phyloP scores from a whole-genome alignment of 2,888 invertebrate species.

The Drosophila histrio region DNA sequence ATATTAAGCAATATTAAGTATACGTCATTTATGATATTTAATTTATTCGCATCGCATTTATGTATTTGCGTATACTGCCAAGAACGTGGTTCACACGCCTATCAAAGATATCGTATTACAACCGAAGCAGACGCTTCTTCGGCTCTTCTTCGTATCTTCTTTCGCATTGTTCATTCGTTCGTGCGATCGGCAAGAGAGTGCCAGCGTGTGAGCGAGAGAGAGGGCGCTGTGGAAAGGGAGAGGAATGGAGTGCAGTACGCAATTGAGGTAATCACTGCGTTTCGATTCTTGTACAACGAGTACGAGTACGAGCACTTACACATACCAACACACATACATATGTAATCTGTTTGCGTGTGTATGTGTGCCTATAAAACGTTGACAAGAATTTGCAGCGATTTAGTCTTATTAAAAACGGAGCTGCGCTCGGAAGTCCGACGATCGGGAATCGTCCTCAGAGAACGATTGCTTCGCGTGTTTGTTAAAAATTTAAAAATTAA shows the following conservation, averaged over 20 bases:
- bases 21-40: background rate
- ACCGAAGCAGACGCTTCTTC: background rate
- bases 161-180: background rate
- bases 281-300: conserved; percentile 20
- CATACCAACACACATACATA: background rate
- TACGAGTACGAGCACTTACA: conserved; percentile 4
- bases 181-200: conserved; percentile 1
- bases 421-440: conserved; percentile 45
- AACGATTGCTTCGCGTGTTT: conserved; percentile 1
- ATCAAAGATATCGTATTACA: conserved; percentile 3
- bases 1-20: conserved; percentile 2
- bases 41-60: too few species aligned
- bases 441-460: background rate
- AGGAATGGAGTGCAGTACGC: conserved; percentile 10
- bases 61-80: too few species aligned
- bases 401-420: conserved; percentile 65
- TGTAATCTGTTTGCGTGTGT: conserved; percentile 25
- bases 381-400: conserved; percentile 64
- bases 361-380: conserved; percentile 66
- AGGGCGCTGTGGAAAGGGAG: background rate
- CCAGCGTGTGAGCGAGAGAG: background rate
- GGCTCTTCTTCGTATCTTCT: conserved; percentile 7
- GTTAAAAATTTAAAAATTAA: background rate
- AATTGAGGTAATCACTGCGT: conserved; percentile 41
- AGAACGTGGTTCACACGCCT: conserved; percentile 1